phyloP scores from a whole-genome alignment of 2,113 vertebrate genomes.

The Chauna torquata region DNA sequence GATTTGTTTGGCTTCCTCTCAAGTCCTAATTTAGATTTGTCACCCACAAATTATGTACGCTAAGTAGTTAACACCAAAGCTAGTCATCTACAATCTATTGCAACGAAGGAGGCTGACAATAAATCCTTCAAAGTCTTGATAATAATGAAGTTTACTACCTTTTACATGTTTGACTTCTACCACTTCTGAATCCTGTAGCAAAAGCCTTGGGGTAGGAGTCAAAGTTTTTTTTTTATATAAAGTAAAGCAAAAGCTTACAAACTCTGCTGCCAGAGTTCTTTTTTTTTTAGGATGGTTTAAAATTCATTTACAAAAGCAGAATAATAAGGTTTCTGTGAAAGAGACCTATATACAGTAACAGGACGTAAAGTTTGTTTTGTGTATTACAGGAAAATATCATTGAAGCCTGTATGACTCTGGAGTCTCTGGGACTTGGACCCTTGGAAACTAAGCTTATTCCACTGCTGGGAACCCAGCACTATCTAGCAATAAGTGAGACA shows the following conservation, averaged over 20 bases:
- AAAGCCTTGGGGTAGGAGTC: conserved; percentile 54
- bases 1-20: conserved; percentile 49
- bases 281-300: conserved; percentile 36
- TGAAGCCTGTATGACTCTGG: conserved; percentile 51
- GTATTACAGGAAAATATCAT: conserved; percentile 57
- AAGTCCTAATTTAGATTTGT: conserved; percentile 53
- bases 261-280: conserved; percentile 47
- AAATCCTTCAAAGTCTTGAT: conserved; percentile 46
- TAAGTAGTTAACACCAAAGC: conserved; percentile 70
- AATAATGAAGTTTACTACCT: conserved; percentile 54
- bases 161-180: conserved; percentile 60
- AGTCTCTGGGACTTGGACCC: conserved; percentile 79
- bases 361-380: conserved; percentile 44
- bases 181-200: conserved; percentile 50
- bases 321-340: conserved; percentile 58
- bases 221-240: background rate
- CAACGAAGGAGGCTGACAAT: conserved; percentile 58
- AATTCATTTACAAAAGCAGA: conserved; percentile 59
- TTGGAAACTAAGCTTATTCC: conserved; percentile 67
- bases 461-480: conserved; percentile 62
- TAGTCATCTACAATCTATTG: conserved; percentile 61
- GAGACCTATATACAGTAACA: conserved; percentile 57
- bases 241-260: conserved; percentile 60
- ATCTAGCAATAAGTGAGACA: conserved; percentile 36
- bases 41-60: conserved; percentile 50